Evolutionary conservation across 2,888 invertebrate species (phyloP).

Genomic region (Heliconius aoede): DNA sequence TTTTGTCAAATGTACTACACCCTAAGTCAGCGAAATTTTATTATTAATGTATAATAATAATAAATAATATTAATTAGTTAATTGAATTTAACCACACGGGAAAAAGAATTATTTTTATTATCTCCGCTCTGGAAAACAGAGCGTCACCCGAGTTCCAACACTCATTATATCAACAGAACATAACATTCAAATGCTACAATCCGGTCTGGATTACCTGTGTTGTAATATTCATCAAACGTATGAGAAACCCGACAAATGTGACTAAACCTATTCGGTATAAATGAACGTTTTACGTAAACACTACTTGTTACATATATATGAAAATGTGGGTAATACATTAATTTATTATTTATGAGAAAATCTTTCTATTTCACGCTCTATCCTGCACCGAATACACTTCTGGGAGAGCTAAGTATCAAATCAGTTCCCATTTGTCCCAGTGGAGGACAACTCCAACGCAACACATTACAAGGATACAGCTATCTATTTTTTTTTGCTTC

Average conservation of each 20-base stretch:
- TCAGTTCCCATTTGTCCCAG: not conserved
- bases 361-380: not conserved
- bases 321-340: not conserved
- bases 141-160: not conserved
- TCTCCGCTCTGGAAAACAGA: not conserved
- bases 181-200: constrained; percentile 8
- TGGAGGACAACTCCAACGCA: no score
- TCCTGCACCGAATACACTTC: no score
- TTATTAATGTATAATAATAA: no score
- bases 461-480: no score
- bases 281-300: constrained; percentile 32
- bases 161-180: not conserved
- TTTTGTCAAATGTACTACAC: no score
- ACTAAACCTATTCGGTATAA: constrained; percentile 18
- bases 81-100: not conserved
- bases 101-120: not conserved
- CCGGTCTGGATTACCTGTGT: constrained; percentile 12
- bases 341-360: not conserved
- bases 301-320: not conserved
- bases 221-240: constrained; percentile 28
- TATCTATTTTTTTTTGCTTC: not conserved
- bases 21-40: not conserved
- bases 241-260: constrained; percentile 28
- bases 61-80: no score
- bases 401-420: no score